Evolutionary conservation across 2,797 vertebrate species (phyloP), one percentile per base, ranked within the genome.

Genomic region (Fistularia tabacaria): DNA sequence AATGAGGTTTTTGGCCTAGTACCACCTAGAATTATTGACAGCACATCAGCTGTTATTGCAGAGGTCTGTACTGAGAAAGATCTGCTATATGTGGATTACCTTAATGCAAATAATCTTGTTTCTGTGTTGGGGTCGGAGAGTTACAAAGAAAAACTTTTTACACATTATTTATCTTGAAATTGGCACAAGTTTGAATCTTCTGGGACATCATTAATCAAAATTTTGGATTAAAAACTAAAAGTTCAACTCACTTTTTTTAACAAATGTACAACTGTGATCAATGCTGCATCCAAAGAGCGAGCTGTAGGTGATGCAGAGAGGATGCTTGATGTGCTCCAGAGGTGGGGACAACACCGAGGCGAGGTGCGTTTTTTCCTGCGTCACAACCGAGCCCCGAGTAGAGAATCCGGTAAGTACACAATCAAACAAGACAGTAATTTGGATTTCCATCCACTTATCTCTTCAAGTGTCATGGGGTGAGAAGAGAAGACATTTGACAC

Each of bases 361-460:
- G 97, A 99, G 67, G 95, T 97, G 66, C 93, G 91, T 4, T 99
- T 99, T 88, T 99, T 96, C 56, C 89, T 99, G 56, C 94, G 97
- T 7, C 95, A 98, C 1, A 94, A 96, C 4, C 88, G 88, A 36
- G 76, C 92, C 3, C 91, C 93, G 0, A 81, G 80, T 74, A 79
- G 91, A 51, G 94, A 94, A 59, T 62, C 89, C 2, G 94, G 97
- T 99, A 61, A 56, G 89, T 46, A 49, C 43, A 8, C 5, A 25
- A 25, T 3, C 25, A 25, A 25, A 25, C 25, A 25, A 25, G 25
- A 25, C 25, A 25, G 25, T 25, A 25, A 25, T 25, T 25, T 25
- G 25, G 25, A 25, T 25, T 25, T 25, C 25, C 5, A 25, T 2
- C 25, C 25, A 25, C 25, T 25, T 25, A 25, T 25, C 5, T 25